Base-by-base conservation (phyloP, 2,888 invertebrate genomes). In the Argynnis bischoffii region DNA sequence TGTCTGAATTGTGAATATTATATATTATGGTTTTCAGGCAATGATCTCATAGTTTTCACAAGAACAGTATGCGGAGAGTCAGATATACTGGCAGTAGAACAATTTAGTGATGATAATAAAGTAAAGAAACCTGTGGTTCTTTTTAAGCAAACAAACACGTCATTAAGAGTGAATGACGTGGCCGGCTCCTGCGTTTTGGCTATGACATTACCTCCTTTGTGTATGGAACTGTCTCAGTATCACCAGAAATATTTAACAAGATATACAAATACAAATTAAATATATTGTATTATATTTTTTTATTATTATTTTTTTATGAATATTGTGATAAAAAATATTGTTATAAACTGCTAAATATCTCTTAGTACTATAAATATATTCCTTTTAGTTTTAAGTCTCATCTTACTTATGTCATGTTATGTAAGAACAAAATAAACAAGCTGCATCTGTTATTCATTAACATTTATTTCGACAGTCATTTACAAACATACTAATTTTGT, bases 381-480 rank as follows among this genome's bases (percentile, higher is more conserved):
- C 15, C 47, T 21, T 57, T n/a, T 48, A 11, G 21, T 31, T 16
- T 16, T 54, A 47, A 64, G 15, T 26, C 35, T 16, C 31, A 16
- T 57, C 13, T 31, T 51, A 46, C 26, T 26, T 50, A 26, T 21
- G 18, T 46, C 0, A 26, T 26, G 26, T 26, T 21, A n/a, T 63
- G 13, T 26, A 63, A 54, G 15, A 14, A 41, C 18, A 13, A 65
- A 69, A 66, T 53, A 65, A 64, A 71, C 67, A 54, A 71, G 66
- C 67, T 6, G 56, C 53, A 26, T 26, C 64, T 76, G 75, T 74
- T 75, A 76, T 75, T 76, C 35, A 74, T 89, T 88, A 88, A 90
- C 84, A 87, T 90, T 90, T 91, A 91, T 89, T 90, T 81, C 75
- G 83, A 88, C 85, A 87, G 90, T 82, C 81, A 90, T 90, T 90